phyloP scores from a whole-genome alignment of 2,888 invertebrate genomes.

The Ichneumon xanthorius region DNA sequence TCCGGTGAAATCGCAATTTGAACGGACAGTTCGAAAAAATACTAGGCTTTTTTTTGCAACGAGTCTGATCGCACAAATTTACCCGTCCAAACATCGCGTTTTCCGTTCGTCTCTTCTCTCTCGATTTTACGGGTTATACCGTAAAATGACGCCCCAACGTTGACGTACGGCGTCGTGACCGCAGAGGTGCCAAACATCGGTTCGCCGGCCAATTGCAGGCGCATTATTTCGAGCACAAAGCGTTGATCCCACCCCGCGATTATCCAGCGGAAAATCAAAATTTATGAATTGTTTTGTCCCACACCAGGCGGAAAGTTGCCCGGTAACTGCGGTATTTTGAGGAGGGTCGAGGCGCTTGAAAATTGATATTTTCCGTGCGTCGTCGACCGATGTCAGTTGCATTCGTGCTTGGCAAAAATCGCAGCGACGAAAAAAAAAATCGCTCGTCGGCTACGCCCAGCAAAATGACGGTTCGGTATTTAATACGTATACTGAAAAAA shows the following conservation, averaged over 20 bases:
- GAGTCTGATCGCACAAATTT: constrained; percentile 7
- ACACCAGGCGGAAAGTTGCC: background rate
- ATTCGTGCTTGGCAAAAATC: background rate
- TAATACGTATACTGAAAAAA: constrained; percentile 28
- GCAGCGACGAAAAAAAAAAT: constrained; percentile 19
- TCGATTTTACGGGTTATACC: background rate
- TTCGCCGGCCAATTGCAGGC: background rate
- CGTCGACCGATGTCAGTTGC: background rate
- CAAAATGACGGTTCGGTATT: constrained; percentile 30
- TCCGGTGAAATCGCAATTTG: constrained; percentile 31
- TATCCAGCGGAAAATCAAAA: background rate
- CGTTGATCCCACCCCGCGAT: background rate
- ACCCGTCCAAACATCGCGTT: constrained; percentile 21
- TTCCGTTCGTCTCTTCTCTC: background rate
- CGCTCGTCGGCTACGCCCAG: background rate
- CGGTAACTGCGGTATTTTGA: background rate
- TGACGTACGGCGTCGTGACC: constrained; percentile 16
- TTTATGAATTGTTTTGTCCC: constrained; percentile 1
- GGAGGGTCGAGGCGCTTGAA: background rate
- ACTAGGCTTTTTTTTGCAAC: background rate
- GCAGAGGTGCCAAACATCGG: background rate
- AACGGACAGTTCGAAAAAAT: constrained; percentile 52
- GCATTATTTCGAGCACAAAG: constrained; percentile 10
- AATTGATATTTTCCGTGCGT: background rate
- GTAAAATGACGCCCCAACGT: constrained; percentile 10